Conservation (phyloP, 2,888 invertebrate genomes). For the Hyposoter didymator region DNA sequence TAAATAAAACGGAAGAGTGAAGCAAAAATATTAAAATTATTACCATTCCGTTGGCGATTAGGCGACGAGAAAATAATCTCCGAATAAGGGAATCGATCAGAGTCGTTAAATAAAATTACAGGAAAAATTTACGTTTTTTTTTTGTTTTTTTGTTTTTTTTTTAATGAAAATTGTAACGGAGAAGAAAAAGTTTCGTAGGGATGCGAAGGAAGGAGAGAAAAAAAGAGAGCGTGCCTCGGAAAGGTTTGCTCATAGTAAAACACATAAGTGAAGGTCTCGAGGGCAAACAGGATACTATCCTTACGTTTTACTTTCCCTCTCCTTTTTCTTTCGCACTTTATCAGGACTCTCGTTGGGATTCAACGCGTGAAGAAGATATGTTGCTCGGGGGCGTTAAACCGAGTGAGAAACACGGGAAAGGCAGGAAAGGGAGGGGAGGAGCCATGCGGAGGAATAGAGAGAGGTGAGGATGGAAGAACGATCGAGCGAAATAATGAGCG, state of each 20-base stretch:
- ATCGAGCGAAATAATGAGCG: conserved; percentile 62
- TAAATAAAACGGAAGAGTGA: not conserved
- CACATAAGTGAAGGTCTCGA: conserved; percentile 41
- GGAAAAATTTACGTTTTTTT: not conserved
- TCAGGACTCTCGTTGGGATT: conserved; percentile 67
- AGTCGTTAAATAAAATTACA: too few species aligned
- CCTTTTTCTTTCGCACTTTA: conserved; percentile 70
- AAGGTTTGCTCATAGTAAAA: conserved; percentile 17
- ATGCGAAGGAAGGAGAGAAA: conserved; percentile 62
- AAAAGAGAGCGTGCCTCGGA: not conserved
- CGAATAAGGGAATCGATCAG: too few species aligned
- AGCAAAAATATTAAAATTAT: not conserved
- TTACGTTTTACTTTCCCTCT: conserved; percentile 42
- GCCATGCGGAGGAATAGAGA: conserved; percentile 54
- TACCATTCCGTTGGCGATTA: too few species aligned
- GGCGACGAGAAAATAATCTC: too few species aligned
- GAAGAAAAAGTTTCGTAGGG: conserved; percentile 70
- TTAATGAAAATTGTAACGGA: not conserved
- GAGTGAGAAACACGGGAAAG: conserved; percentile 11
- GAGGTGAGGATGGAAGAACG: conserved; percentile 44
- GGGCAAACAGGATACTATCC: conserved; percentile 49
- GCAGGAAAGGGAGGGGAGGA: conserved; percentile 40
- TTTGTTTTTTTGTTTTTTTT: too few species aligned
- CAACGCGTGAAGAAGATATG: conserved; percentile 43
- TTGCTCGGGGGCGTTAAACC: conserved; percentile 24